Percentiles rank a stretch among this genome's conserved stretches.
These are phyloP conservation scores for Hylaea fasciaria DNA, from an alignment of 2,888 invertebrate species.

Conservation along the genomic window DNA sequence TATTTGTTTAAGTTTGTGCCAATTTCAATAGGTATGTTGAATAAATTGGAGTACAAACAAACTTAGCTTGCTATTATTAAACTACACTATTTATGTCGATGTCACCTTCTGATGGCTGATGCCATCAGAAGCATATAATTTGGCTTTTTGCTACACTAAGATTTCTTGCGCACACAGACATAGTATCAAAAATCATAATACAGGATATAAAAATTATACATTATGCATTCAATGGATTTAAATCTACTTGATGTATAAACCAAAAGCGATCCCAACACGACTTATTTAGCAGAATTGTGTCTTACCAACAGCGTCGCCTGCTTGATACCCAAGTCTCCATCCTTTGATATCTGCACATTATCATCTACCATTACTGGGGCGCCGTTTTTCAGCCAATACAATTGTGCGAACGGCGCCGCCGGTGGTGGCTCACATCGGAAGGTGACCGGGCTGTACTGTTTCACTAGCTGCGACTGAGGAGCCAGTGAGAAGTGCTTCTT, in stretches of 20 bases:
- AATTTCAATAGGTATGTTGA: background rate
- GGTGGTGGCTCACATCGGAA: slow-evolving; percentile 95
- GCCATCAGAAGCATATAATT: no score
- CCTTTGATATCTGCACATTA: slow-evolving; percentile 90
- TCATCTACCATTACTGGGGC: slow-evolving; percentile 87
- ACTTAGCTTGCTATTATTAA: no score
- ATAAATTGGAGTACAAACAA: no score
- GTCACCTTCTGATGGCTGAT: no score
- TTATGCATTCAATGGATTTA: no score
- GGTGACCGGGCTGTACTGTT: slow-evolving; percentile 93
- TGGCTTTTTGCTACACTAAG: no score
- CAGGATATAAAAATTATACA: no score
- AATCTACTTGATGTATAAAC: no score
- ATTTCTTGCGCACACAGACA: no score
- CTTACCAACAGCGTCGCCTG: slow-evolving; percentile 90
- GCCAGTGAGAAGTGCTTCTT: slow-evolving; percentile 95
- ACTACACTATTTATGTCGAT: no score
- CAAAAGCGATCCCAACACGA: no score
- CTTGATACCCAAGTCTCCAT: slow-evolving; percentile 93
- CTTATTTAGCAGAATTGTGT: slow-evolving; percentile 1
- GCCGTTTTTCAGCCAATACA: slow-evolving; percentile 94
- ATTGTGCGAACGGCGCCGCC: slow-evolving; percentile 93
- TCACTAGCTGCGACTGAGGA: slow-evolving; percentile 93
- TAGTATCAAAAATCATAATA: no score
- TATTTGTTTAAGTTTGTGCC: slow-evolving; percentile 3